Evolutionary conservation across 2,797 vertebrate genomes (phyloP), one percentile per base, ranked within the genome.

Genomic region (Megalops cyprinoides): DNA sequence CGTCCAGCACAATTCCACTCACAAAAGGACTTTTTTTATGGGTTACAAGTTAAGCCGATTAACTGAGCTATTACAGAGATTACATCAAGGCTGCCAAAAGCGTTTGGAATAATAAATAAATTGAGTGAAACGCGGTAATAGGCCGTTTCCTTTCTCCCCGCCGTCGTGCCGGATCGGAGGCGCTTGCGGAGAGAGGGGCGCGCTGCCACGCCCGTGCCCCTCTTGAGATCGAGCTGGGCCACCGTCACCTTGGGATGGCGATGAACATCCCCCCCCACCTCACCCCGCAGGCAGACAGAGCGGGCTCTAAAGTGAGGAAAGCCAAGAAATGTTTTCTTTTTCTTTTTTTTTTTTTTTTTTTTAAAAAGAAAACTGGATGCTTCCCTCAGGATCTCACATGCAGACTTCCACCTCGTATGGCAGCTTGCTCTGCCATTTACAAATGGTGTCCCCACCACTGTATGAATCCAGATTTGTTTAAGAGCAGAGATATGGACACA

Each of bases 61-160:
- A 84, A 86, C 84, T 85, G 69, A 83, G 82, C 85, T 87, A 84
- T 90, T 81, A 79, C 10, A 87, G 81, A 85, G 87, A 88, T 92
- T 83, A 89, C 88, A 88, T 92, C 90, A 91, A 65, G 81, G 56
- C 79, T 28, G 84, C 88, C 86, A 83, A 83, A 77, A 86, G 89
- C 88, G 86, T 84, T 87, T 85, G 84, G 82, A 86, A 88, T 89
- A 88, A 90, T 90, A 90, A 91, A 90, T 90, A 89, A 92, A 92
- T 89, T 87, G 85, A 82, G 82, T 87, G 84, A 85, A 88, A 92
- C 84, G 84, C 86, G 86, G 86, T 92, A 91, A 92, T 89, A 89
- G 88, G 87, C 88, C 85, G 88, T 90, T 92, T 92, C 89, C 91
- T 90, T 85, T 87, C 82, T 53, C 86, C 89, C 86, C 84, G 82